Base-by-base conservation (phyloP, 2,113 vertebrate species). In the Chaetodon trifascialis region DNA sequence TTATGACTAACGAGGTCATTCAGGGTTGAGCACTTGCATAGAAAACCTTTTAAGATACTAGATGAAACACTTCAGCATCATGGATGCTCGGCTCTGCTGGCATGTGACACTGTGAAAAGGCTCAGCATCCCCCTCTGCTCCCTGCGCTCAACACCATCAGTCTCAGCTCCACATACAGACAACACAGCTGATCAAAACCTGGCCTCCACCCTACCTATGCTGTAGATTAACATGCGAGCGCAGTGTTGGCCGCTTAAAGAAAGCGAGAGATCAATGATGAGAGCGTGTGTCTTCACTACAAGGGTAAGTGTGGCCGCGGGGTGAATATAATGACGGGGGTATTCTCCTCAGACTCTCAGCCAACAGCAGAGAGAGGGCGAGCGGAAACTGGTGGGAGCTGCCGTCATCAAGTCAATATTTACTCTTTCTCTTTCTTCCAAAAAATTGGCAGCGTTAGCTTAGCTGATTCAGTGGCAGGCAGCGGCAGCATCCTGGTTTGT, bases 391-490 rank as follows among this genome's bases (percentile, higher is more conserved):
- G 90, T 88, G 91, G 86, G 76, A 87, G 86, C 84, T 62, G 54
- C 79, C 64, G 76, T 82, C 82, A 79, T 86, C 66, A 56, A 84
- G 83, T 92, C 88, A 93, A 92, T 93, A 91, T 93, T 94, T 88
- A 88, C 87, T 66, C 60, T 80, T 88, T 82, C 73, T 66, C 30
- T 30, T 30, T 30, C 30, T 83, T 17, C 73, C 59, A 78, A 88
- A 88, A 78, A 92, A 79, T 77, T 88, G 86, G 85, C 90, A 90
- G 67, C 79, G 14, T 80, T 58, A 58, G 47, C 40, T 52, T 12
- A 23, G 82, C 74, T 76, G 78, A 72, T 80, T 85, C 73, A 75
- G 77, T n/a, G 59, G 72, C 71, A 47, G 49, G 47, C 71, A 7
- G 68, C 62, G 4, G 74, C 74, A 86, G 84, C 71, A 64, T 73